Conservation (phyloP, 1,140 invertebrate genomes). For the Anoplolepis gracilipes region DNA sequence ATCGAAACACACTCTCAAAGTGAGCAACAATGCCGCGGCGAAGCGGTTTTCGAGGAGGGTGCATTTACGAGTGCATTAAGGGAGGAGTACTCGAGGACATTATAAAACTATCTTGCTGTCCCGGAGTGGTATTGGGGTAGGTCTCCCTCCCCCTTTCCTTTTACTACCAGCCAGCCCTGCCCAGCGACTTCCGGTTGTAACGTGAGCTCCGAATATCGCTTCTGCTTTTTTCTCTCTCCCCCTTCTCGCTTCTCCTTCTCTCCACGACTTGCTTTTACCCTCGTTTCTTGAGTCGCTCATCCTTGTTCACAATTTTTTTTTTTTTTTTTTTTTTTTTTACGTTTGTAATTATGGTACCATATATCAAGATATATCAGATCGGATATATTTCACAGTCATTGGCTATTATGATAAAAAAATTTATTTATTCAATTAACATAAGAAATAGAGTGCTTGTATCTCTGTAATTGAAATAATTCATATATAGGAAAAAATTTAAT, state of each 20-base stretch:
- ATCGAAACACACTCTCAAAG: slow-evolving; percentile 57
- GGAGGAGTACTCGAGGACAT: slow-evolving; percentile 77
- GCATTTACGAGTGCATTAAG: slow-evolving; percentile 76
- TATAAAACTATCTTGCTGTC: slow-evolving; percentile 76
- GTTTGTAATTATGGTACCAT: slow-evolving; percentile 19
- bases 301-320: slow-evolving; percentile 24
- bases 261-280: slow-evolving; percentile 1
- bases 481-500: no score
- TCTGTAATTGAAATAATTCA: not conserved
- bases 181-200: slow-evolving; percentile 75
- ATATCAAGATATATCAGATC: not conserved
- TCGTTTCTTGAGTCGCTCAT: slow-evolving; percentile 22
- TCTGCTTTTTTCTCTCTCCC: slow-evolving; percentile 43
- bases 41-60: slow-evolving; percentile 54
- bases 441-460: not conserved
- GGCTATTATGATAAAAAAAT: not conserved
- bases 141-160: slow-evolving; percentile 66
- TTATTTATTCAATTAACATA: slow-evolving; percentile 3
- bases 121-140: slow-evolving; percentile 71
- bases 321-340: no score
- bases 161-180: slow-evolving; percentile 37
- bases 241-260: not conserved
- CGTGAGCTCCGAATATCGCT: slow-evolving; percentile 67
- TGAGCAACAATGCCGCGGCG: slow-evolving; percentile 73
- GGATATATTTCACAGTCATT: no score